A percentile compares a stretch with the other conserved stretches of the same genome.
phyloP scores from a whole-genome alignment of 2,888 invertebrate genomes.

The Pharmacophagus antenor region DNA sequence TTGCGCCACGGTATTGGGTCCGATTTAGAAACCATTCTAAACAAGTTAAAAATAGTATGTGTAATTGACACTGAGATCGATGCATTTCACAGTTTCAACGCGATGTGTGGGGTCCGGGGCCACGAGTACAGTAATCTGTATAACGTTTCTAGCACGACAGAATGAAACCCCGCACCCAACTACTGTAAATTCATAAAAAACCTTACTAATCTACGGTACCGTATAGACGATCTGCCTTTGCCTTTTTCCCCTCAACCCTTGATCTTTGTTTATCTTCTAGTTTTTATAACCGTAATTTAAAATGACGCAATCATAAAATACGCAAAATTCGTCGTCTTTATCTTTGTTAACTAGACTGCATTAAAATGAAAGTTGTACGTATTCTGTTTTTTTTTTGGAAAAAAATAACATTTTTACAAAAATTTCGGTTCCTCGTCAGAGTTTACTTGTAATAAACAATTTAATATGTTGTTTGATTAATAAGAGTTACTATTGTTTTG shows the following conservation, averaged over 20 bases:
- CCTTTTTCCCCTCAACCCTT: slow-evolving; percentile 46
- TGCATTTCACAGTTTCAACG: slow-evolving; percentile 40
- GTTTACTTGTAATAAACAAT: background rate
- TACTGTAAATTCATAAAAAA: slow-evolving; percentile 44
- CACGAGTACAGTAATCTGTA: slow-evolving; percentile 31
- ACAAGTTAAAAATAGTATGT: slow-evolving; percentile 52
- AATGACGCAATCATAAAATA: slow-evolving; percentile 24
- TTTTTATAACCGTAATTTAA: slow-evolving; percentile 38
- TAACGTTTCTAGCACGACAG: slow-evolving; percentile 28
- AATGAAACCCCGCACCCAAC: slow-evolving; percentile 24
- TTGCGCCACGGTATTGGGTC: slow-evolving; percentile 18
- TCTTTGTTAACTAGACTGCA: slow-evolving; percentile 26
- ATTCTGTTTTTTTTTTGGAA: background rate
- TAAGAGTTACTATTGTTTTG: slow-evolving; percentile 29
- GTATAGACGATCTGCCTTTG: slow-evolving; percentile 43
- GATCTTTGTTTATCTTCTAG: slow-evolving; percentile 42
- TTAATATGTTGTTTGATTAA: background rate
- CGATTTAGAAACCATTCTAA: slow-evolving; percentile 37
- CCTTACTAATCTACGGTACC: slow-evolving; percentile 36
- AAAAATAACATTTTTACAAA: background rate
- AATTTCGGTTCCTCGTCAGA: background rate
- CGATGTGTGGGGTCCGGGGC: slow-evolving; percentile 60
- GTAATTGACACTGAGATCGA: slow-evolving; percentile 63
- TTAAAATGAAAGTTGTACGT: background rate
- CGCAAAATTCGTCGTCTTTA: slow-evolving; percentile 13